Percentiles rank a stretch among this genome's conserved stretches.
Evolutionary conservation across 1,140 invertebrate genomes (phyloP).

Genomic region (Aculops lycopersici): DNA sequence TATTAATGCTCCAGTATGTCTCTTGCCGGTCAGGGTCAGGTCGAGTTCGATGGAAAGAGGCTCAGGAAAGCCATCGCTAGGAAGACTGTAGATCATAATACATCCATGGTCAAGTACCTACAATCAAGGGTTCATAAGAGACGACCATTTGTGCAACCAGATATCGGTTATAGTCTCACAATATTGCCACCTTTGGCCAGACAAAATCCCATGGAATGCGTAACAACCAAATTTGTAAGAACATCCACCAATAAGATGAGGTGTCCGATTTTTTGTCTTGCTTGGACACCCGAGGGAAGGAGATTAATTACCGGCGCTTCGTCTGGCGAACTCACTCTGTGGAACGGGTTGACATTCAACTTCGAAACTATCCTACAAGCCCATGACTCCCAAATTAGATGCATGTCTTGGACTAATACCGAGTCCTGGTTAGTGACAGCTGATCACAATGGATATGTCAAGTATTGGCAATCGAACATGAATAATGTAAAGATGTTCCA

Average conservation of each 20-base stretch:
- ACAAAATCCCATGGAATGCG: conserved; percentile 82
- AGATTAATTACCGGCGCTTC: conserved; percentile 88
- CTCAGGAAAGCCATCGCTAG: conserved; percentile 77
- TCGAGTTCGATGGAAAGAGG: conserved; percentile 78
- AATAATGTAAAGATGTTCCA: conserved; percentile 99
- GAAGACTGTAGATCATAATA: conserved; percentile 92
- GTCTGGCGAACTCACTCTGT: conserved; percentile 92
- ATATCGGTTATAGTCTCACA: conserved; percentile 31
- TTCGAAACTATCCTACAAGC: conserved; percentile 99
- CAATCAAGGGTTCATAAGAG: conserved; percentile 65
- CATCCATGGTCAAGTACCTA: conserved; percentile 62
- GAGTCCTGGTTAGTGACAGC: conserved; percentile 99
- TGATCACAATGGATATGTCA: conserved; percentile 89
- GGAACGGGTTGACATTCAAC: conserved; percentile 99
- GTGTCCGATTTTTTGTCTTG: conserved; percentile 85
- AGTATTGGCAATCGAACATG: conserved; percentile 99
- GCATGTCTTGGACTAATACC: conserved; percentile 97
- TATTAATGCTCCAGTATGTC: too few species aligned
- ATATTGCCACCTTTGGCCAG: conserved; percentile 57
- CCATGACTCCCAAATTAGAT: conserved; percentile 79
- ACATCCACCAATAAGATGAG: conserved; percentile 97
- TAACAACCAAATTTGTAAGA: conserved; percentile 77
- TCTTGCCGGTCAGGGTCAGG: too few species aligned
- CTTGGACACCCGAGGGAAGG: conserved; percentile 93
- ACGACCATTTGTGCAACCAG: conserved; percentile 48